Conservation (phyloP, 2,888 invertebrate genomes). For the Fabriciana adippe region DNA sequence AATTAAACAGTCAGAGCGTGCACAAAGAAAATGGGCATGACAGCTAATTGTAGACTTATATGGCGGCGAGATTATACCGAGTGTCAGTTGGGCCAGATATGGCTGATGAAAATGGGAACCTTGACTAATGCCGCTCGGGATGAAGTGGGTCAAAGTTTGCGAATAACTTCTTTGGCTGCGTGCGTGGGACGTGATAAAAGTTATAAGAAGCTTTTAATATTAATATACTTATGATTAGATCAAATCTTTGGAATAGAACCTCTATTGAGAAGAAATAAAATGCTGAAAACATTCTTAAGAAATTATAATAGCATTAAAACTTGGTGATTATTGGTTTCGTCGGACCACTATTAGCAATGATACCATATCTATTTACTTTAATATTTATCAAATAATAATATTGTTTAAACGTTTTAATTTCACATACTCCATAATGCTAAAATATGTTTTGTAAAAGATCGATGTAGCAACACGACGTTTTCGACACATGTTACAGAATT, state of each 20-base stretch:
- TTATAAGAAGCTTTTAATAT: slow-evolving; percentile 13
- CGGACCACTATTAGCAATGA: too few relatives aligned
- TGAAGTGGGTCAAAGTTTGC: slow-evolving; percentile 56
- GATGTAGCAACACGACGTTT: slow-evolving; percentile 17
- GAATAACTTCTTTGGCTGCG: slow-evolving; percentile 25
- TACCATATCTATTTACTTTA: too few relatives aligned
- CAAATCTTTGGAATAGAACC: neutral
- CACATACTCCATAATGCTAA: neutral
- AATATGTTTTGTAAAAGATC: slow-evolving; percentile 20
- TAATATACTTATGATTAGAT: neutral
- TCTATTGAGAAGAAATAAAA: neutral
- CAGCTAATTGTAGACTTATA: slow-evolving; percentile 73
- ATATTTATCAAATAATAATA: too few relatives aligned
- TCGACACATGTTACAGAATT: slow-evolving; percentile 21
- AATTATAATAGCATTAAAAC: too few relatives aligned
- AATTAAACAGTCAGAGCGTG: slow-evolving; percentile 59
- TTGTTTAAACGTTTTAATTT: too few relatives aligned
- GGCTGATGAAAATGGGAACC: slow-evolving; percentile 66
- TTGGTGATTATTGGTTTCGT: too few relatives aligned
- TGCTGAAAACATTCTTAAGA: too few relatives aligned
- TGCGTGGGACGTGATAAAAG: slow-evolving; percentile 8
- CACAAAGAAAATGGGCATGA: slow-evolving; percentile 67
- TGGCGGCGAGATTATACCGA: slow-evolving; percentile 67
- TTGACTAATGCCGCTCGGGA: slow-evolving; percentile 65
- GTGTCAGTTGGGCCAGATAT: slow-evolving; percentile 61